Conservation (phyloP, 53 echinoderm and acorn worm genomes). For the Actinopyga echinites region DNA sequence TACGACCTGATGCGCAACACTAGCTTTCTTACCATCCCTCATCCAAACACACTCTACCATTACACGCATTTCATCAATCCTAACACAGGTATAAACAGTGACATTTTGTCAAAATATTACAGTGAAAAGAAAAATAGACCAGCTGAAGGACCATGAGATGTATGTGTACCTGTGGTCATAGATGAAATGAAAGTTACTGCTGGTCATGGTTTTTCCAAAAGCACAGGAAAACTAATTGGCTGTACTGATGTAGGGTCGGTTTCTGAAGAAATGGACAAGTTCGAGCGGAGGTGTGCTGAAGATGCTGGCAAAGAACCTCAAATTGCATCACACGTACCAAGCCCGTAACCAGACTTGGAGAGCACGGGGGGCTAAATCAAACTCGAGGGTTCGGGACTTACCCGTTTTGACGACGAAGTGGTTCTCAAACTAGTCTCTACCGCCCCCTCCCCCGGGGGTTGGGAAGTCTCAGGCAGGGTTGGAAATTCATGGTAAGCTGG, state of each 20-base stretch:
- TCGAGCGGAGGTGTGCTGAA: background rate
- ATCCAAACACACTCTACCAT: slow-evolving; percentile 18
- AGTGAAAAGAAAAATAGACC: slow-evolving; percentile 1
- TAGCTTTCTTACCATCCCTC: slow-evolving; percentile 38
- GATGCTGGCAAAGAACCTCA: background rate
- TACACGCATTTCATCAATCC: slow-evolving; percentile 42
- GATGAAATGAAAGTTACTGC: slow-evolving; percentile 70
- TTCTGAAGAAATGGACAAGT: slow-evolving; percentile 39
- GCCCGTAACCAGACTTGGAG: too few relatives aligned
- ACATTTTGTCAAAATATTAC: background rate
- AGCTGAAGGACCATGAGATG: slow-evolving; percentile 8
- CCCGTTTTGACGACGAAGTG: too few relatives aligned
- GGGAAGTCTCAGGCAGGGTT: too few relatives aligned
- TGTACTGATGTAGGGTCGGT: slow-evolving; percentile 47
- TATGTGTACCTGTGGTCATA: slow-evolving; percentile 29
- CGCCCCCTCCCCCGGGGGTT: too few relatives aligned
- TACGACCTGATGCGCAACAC: slow-evolving; percentile 35
- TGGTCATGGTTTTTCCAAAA: slow-evolving; percentile 33
- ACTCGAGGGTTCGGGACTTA: too few relatives aligned
- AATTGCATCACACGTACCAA: background rate
- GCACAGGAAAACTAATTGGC: slow-evolving; percentile 47
- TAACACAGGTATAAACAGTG: slow-evolving; percentile 31
- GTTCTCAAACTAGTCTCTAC: too few relatives aligned
- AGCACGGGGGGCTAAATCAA: too few relatives aligned
- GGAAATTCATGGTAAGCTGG: too few relatives aligned